These are phyloP conservation scores for Piprites chloris DNA, from an alignment of 2,113 vertebrate genomes.

Conservation along the genomic window DNA sequence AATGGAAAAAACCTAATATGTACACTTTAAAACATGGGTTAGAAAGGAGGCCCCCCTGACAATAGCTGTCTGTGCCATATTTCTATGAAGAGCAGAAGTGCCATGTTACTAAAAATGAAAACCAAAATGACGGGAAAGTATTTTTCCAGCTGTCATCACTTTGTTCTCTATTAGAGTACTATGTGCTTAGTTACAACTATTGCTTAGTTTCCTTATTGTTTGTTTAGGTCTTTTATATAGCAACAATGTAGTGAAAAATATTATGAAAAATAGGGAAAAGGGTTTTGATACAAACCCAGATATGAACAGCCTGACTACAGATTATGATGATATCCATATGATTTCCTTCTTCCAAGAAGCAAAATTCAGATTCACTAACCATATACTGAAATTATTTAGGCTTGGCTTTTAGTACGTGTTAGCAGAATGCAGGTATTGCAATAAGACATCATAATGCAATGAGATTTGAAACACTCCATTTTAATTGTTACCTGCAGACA, in stretches of 20 bases:
- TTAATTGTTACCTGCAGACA: neutral
- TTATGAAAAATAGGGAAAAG: neutral
- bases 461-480: neutral
- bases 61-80: neutral
- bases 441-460: neutral
- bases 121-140: neutral
- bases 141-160: conserved; percentile 47
- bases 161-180: neutral
- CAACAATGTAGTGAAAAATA: conserved; percentile 5
- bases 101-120: conserved; percentile 7
- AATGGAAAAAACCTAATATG: neutral
- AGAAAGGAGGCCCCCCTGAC: neutral
- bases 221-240: conserved; percentile 23
- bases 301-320: neutral
- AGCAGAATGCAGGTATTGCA: neutral
- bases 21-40: neutral
- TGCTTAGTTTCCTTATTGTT: conserved; percentile 37
- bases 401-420: neutral
- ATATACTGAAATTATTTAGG: neutral
- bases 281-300: neutral
- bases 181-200: conserved; percentile 16
- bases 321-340: neutral
- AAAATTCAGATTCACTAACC: neutral
- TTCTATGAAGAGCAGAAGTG: neutral
- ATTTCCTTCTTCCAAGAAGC: neutral